A percentile compares a stretch with the other conserved stretches of the same genome.
Conservation (phyloP, 1,140 invertebrate genomes). For the Zaprionus camerounensis region DNA sequence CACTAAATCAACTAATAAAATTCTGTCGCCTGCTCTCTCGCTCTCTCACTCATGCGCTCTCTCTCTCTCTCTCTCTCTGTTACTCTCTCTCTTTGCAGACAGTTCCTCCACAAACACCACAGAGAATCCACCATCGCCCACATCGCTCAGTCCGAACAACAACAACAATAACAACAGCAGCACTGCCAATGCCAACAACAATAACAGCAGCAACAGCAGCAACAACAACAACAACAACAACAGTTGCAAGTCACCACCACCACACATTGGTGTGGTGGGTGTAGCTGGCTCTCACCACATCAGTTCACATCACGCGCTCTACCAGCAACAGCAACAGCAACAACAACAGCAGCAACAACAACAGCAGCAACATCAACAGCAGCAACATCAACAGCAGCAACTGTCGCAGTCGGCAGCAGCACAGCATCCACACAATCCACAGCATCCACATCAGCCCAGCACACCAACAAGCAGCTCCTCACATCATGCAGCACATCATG, state of each 20-base stretch:
- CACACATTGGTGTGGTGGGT: slow-evolving; percentile 24
- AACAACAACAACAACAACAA: slow-evolving; percentile 78
- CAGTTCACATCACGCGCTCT: slow-evolving; percentile 53
- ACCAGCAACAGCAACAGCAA: slow-evolving; percentile 86
- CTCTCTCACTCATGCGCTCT: slow-evolving; percentile 65
- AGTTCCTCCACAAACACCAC: slow-evolving; percentile 87
- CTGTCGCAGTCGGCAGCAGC: slow-evolving; percentile 28
- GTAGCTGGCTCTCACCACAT: slow-evolving; percentile 33
- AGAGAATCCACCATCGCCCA: slow-evolving; percentile 83
- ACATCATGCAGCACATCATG: slow-evolving; percentile 56
- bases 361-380: background rate
- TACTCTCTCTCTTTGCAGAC: slow-evolving; percentile 86
- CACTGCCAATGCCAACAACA: slow-evolving; percentile 80
- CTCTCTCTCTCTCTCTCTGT: slow-evolving; percentile 59
- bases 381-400: slow-evolving; percentile 23
- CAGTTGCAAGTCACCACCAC: slow-evolving; percentile 56
- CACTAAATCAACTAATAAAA: slow-evolving; percentile 67
- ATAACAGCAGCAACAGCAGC: slow-evolving; percentile 56
- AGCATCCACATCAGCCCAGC: slow-evolving; percentile 85
- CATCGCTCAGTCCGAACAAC: slow-evolving; percentile 77
- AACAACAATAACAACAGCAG: slow-evolving; percentile 41
- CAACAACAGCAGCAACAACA: slow-evolving; percentile 85
- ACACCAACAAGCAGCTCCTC: slow-evolving; percentile 69
- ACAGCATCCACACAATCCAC: slow-evolving; percentile 71
- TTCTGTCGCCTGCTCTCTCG: slow-evolving; percentile 24